Conservation (phyloP, 2,113 vertebrate species). For the Elephantulus edwardii region DNA sequence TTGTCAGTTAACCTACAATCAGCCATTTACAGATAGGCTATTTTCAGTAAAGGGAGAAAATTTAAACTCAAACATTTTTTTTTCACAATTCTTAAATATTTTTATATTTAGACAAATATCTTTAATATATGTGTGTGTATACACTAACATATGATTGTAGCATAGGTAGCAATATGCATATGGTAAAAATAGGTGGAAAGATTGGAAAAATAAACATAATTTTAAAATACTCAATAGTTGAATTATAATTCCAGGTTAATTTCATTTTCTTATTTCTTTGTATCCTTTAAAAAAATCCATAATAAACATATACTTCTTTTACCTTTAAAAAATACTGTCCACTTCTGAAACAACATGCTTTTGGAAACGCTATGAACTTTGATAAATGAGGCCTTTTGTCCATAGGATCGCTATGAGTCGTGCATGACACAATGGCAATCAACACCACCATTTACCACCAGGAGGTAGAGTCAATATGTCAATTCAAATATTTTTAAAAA, state of each 20-base stretch:
- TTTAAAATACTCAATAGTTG: background rate
- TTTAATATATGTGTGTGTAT: background rate
- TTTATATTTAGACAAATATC: no score
- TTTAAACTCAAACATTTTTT: no score
- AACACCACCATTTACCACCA: background rate
- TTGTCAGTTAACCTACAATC: no score
- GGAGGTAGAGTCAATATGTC: background rate
- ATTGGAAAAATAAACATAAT: background rate
- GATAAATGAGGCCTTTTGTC: no score
- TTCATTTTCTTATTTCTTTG: background rate
- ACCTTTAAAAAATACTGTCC: background rate
- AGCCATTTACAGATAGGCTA: no score
- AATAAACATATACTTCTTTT: no score
- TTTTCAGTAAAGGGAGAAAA: no score
- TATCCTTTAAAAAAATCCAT: constrained; percentile 16
- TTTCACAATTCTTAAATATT: no score
- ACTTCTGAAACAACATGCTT: background rate
- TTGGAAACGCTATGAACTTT: no score
- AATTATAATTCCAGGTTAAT: background rate
- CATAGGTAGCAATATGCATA: background rate
- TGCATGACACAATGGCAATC: no score
- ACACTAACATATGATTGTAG: background rate
- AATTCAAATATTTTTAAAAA: background rate
- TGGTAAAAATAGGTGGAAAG: background rate
- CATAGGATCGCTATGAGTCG: no score